Percentiles rank a stretch among this genome's conserved stretches.
phyloP scores from a whole-genome alignment of 2,888 invertebrate genomes.

The Aleiodes leptofemur region DNA sequence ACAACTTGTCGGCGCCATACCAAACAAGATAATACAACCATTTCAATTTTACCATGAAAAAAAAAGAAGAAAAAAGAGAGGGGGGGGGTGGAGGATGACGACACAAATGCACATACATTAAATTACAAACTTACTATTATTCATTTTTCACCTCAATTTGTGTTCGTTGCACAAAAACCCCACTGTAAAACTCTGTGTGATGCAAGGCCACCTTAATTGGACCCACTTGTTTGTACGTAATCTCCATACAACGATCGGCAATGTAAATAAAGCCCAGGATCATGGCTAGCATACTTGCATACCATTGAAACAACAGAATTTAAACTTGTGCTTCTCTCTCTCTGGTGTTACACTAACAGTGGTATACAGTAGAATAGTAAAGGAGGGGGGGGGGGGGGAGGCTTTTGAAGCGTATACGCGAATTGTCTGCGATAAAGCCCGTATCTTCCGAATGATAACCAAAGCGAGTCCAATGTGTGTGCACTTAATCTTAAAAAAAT shows the following conservation, averaged over 20 bases:
- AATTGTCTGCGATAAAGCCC: conserved; percentile 62
- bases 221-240: conserved; percentile 18
- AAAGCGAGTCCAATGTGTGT: conserved; percentile 8
- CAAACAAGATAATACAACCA: conserved; percentile 34
- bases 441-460: conserved; percentile 34
- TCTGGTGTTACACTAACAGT: conserved; percentile 22
- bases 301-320: conserved; percentile 9
- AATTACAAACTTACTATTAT: no score
- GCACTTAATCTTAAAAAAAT: conserved; percentile 4
- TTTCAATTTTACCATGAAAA: conserved; percentile 36
- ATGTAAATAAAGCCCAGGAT: conserved; percentile 20
- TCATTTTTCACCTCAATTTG: no score
- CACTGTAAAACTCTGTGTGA: not conserved
- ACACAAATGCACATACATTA: not conserved
- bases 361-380: conserved; percentile 12
- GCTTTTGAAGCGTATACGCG: conserved; percentile 49
- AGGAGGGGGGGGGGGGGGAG: not conserved
- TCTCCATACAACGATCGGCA: conserved; percentile 9
- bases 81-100: no score
- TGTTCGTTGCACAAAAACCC: no score
- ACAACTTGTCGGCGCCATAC: conserved; percentile 33
- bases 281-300: conserved; percentile 3
- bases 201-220: conserved; percentile 5
- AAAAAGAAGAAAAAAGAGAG: not conserved
- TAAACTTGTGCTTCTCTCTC: conserved; percentile 19